These are phyloP conservation scores for Ciconia nigra DNA, from an alignment of 2,797 vertebrate genomes.

Conservation along the genomic window DNA sequence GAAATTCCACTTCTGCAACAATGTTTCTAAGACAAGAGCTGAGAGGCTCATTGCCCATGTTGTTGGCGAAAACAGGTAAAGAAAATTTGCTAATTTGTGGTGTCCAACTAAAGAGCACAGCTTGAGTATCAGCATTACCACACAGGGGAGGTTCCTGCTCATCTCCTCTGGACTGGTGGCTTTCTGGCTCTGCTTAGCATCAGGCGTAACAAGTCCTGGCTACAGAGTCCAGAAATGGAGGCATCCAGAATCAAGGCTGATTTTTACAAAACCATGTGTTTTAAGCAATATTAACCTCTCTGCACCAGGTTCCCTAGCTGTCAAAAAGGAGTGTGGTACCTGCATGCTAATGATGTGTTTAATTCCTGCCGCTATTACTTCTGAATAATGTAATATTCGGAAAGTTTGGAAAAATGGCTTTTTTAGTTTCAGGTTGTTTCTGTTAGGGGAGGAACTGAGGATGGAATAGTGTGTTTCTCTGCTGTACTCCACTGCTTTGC, in stretches of 20 bases:
- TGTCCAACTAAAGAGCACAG: not conserved
- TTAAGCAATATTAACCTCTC: not conserved
- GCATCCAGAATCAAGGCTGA: not conserved
- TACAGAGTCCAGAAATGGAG: not conserved
- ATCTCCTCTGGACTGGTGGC: not conserved
- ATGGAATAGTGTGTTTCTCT: not conserved
- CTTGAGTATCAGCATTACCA: not conserved
- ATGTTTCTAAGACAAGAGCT: not conserved
- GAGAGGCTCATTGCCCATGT: not conserved
- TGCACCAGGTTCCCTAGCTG: not conserved
- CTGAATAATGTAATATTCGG: not conserved
- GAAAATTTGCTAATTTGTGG: not conserved
- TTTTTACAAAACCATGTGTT: not conserved
- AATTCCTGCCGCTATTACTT: not conserved
- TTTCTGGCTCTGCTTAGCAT: accelerated
- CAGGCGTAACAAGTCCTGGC: not conserved
- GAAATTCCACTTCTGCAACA: not conserved
- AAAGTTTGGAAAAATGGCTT: not conserved
- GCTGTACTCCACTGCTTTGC: not conserved
- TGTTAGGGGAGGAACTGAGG: not conserved
- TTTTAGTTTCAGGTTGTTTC: not conserved
- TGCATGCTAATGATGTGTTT: not conserved
- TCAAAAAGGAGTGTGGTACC: not conserved
- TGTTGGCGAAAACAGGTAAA: not conserved
- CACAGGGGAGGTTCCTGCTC: not conserved